Conservation (phyloP, 2,888 invertebrate species). For the Drosophila nr. fundita region DNA sequence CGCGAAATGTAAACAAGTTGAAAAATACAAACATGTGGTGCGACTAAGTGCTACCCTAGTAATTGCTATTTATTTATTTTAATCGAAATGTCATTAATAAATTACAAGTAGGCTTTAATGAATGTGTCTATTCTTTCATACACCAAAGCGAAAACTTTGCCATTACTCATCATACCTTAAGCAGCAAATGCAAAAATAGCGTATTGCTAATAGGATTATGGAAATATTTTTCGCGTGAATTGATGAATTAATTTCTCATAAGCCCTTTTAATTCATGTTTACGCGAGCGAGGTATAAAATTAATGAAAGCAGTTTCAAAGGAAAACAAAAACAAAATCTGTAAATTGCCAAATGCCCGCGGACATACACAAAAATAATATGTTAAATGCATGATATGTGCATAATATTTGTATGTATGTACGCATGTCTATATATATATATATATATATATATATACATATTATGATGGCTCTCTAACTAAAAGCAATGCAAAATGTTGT, state of each 20-base stretch:
- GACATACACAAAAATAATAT: conserved; percentile 29
- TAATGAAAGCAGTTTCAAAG: conserved; percentile 11
- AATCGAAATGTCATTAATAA: neutral
- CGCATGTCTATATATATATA: neutral
- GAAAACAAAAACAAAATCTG: conserved; percentile 48
- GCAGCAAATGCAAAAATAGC: neutral
- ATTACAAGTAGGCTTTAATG: neutral
- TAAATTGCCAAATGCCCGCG: conserved; percentile 48
- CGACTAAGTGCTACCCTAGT: neutral
- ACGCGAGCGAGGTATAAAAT: conserved; percentile 14
- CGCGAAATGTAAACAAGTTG: neutral
- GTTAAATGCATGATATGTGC: conserved; percentile 9
- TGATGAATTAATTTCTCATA: neutral
- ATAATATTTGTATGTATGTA: neutral
- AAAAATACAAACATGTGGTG: neutral
- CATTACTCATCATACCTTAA: neutral
- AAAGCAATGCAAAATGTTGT: conserved; percentile 36
- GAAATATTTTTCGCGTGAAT: neutral
- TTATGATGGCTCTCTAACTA: conserved; percentile 76
- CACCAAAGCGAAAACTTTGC: neutral
- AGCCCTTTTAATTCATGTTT: neutral
- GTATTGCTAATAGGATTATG: neutral
- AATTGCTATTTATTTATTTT: neutral
- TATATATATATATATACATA: conserved; percentile 18
- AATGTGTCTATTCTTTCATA: neutral